Conservation (phyloP, 2,797 vertebrate species). For the Heterohyrax brucei region DNA sequence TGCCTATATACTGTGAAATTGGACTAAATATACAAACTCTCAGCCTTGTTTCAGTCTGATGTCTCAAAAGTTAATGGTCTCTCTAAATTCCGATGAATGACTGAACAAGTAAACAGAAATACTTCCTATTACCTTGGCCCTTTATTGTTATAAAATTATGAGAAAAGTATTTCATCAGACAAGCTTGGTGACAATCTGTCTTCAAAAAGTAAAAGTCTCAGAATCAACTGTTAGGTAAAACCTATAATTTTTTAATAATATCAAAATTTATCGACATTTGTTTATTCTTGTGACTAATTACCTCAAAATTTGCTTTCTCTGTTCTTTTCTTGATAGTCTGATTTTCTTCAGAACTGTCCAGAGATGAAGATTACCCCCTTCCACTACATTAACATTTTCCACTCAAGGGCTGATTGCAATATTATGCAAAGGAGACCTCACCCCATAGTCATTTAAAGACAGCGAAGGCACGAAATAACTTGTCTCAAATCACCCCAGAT, state of each 20-base stretch:
- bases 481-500: conserved; percentile 73
- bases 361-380: conserved; percentile 45
- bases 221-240: conserved; percentile 70
- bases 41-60: not conserved
- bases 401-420: conserved; percentile 75
- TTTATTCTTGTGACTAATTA: conserved; percentile 81
- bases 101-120: not conserved
- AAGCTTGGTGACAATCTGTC: conserved; percentile 10
- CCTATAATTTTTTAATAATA: conserved; percentile 82
- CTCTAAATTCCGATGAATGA: not conserved
- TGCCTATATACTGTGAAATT: not conserved
- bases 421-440: conserved; percentile 80
- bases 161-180: not conserved
- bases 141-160: not conserved
- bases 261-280: conserved; percentile 77
- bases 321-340: conserved; percentile 79
- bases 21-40: not conserved
- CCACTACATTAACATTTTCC: conserved; percentile 74
- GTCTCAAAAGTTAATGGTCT: not conserved
- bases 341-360: conserved; percentile 71
- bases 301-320: conserved; percentile 58
- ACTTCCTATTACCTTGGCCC: not conserved
- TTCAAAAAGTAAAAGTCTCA: conserved; percentile 64
- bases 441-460: conserved; percentile 79
- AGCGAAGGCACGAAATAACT: conserved; percentile 75